These are phyloP conservation scores for Phthorimaea operculella DNA, from an alignment of 1,140 invertebrate genomes.

Conservation along the genomic window DNA sequence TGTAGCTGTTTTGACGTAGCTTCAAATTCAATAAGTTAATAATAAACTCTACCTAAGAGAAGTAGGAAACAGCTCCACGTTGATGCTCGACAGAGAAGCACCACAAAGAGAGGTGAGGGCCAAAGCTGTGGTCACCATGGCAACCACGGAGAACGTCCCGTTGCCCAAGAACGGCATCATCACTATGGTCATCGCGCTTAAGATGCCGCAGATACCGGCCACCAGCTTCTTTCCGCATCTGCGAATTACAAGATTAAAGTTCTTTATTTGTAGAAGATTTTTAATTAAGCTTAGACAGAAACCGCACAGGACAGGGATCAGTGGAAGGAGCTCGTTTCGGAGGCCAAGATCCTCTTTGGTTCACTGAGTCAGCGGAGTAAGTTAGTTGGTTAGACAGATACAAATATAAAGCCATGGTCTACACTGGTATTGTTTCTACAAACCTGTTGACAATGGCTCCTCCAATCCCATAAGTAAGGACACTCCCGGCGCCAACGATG, in stretches of 20 bases:
- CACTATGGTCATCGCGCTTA: slow-evolving; percentile 41
- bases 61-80: slow-evolving; percentile 71
- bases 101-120: slow-evolving; percentile 65
- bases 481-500: slow-evolving; percentile 62
- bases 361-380: no score
- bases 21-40: no score
- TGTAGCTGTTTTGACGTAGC: no score
- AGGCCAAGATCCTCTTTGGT: no score
- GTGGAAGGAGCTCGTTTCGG: no score
- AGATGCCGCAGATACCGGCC: slow-evolving; percentile 46
- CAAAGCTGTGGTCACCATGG: slow-evolving; percentile 64
- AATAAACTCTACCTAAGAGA: slow-evolving; percentile 62
- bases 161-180: slow-evolving; percentile 60
- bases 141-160: slow-evolving; percentile 47
- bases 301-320: no score
- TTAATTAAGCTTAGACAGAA: not conserved
- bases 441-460: slow-evolving; percentile 57
- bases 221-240: slow-evolving; percentile 65
- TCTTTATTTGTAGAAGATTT: not conserved
- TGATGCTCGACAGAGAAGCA: slow-evolving; percentile 66
- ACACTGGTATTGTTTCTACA: not conserved
- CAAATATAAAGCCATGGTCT: no score
- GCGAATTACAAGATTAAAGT: slow-evolving; percentile 14
- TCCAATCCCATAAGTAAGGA: slow-evolving; percentile 65
- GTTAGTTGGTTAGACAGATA: no score